phyloP scores from a whole-genome alignment of 2,113 vertebrate genomes.

The Anhinga rufa region DNA sequence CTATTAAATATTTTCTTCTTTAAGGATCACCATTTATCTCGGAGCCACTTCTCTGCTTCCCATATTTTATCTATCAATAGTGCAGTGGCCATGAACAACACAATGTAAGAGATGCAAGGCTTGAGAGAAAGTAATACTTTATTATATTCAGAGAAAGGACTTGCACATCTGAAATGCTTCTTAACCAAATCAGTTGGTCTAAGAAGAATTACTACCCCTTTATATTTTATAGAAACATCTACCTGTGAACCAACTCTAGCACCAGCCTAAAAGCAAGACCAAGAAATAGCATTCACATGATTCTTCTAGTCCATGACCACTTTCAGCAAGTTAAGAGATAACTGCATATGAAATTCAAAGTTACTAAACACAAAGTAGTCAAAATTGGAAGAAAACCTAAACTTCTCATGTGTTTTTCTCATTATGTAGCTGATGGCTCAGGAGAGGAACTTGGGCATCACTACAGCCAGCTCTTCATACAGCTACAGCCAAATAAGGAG shows the following conservation, averaged over 20 bases:
- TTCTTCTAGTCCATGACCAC: background rate
- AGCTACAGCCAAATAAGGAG: background rate
- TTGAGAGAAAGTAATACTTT: background rate
- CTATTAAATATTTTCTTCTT: background rate
- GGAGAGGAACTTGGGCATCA: background rate
- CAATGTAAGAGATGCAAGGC: background rate
- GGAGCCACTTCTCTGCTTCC: background rate
- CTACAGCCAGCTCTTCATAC: background rate
- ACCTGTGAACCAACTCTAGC: background rate
- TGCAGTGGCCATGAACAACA: background rate
- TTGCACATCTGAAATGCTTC: background rate
- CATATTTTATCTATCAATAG: background rate
- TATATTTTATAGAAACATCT: background rate
- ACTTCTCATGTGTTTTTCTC: background rate
- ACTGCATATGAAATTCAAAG: background rate
- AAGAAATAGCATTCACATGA: background rate
- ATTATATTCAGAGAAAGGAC: background rate
- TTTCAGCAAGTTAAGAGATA: background rate
- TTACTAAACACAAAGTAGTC: background rate
- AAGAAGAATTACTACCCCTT: background rate
- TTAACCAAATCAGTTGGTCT: background rate
- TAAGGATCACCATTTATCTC: background rate
- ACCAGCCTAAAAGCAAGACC: background rate
- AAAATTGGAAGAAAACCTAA: background rate
- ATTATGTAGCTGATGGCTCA: background rate